Conservation (phyloP, 2,113 vertebrate species). For the Paratilapia polleni region DNA sequence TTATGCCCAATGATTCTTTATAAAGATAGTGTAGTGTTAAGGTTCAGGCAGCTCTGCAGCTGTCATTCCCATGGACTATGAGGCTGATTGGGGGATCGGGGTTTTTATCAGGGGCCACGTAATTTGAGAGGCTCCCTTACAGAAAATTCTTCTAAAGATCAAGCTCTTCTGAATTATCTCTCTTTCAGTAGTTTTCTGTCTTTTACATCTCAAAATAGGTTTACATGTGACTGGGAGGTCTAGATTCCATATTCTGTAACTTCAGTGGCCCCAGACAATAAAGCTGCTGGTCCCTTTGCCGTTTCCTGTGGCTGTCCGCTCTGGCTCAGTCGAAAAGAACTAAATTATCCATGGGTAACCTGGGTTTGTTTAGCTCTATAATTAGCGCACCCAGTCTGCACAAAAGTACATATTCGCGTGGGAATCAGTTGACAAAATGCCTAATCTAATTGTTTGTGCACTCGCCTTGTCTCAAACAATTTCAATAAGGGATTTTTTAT, state of each 20-base stretch:
- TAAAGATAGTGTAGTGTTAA: slow-evolving; percentile 15
- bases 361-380: slow-evolving; percentile 62
- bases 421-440: slow-evolving; percentile 55
- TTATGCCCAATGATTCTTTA: background rate
- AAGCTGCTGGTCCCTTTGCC: background rate
- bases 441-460: slow-evolving; percentile 50
- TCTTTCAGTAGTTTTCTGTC: background rate
- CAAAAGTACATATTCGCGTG: slow-evolving; percentile 41
- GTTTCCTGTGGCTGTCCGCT: slow-evolving; percentile 53
- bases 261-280: slow-evolving; percentile 7
- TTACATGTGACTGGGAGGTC: background rate
- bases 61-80: slow-evolving; percentile 19
- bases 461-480: slow-evolving; percentile 30
- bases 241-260: background rate
- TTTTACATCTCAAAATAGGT: background rate
- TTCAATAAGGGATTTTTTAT: background rate
- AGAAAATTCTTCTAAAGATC: background rate
- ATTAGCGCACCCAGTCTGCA: slow-evolving; percentile 61
- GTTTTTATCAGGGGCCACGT: slow-evolving; percentile 39
- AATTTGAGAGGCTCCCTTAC: background rate
- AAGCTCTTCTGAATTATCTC: background rate
- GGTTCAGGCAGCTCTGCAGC: background rate
- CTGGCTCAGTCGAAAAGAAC: slow-evolving; percentile 33
- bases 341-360: slow-evolving; percentile 64
- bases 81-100: slow-evolving; percentile 27